Evolutionary conservation across 2,888 invertebrate genomes (phyloP).

Genomic region (Hololepta plana): DNA sequence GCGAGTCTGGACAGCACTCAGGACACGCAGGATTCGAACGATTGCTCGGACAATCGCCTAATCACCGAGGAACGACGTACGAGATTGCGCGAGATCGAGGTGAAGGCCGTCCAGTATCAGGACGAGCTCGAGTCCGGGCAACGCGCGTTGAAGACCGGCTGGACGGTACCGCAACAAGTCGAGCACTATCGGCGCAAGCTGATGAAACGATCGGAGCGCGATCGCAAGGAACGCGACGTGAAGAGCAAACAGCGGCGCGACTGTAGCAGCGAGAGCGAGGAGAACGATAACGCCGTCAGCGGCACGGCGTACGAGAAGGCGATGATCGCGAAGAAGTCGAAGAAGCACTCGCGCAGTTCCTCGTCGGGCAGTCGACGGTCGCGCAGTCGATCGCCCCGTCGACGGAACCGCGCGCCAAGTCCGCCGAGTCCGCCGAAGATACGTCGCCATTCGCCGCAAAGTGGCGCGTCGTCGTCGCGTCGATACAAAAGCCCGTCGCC

Average conservation of each 20-base stretch:
- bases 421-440: constrained; percentile 26
- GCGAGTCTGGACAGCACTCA: constrained; percentile 24
- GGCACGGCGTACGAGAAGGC: constrained; percentile 14
- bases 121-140: constrained; percentile 86
- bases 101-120: constrained; percentile 87
- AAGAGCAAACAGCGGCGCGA: constrained; percentile 3
- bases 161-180: constrained; percentile 66
- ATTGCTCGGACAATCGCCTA: constrained; percentile 25
- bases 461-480: constrained; percentile 17
- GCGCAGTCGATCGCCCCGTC: constrained; percentile 20
- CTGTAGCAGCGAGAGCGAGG: constrained; percentile 1
- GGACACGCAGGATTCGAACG: constrained; percentile 23
- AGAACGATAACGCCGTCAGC: constrained; percentile 20
- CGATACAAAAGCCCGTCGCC: constrained; percentile 7
- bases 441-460: constrained; percentile 22
- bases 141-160: constrained; percentile 49
- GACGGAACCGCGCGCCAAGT: constrained; percentile 19
- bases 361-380: constrained; percentile 21
- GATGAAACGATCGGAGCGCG: constrained; percentile 46
- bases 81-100: constrained; percentile 79
- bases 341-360: constrained; percentile 13
- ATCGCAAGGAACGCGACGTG: constrained; percentile 21
- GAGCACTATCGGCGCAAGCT: constrained; percentile 82
- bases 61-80: constrained; percentile 49
- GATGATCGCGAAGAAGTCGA: constrained; percentile 18